Percentiles rank a stretch among this genome's conserved stretches.
These are phyloP conservation scores for Drosophila mulleri DNA, from an alignment of 2,888 invertebrate genomes.

Conservation along the genomic window DNA sequence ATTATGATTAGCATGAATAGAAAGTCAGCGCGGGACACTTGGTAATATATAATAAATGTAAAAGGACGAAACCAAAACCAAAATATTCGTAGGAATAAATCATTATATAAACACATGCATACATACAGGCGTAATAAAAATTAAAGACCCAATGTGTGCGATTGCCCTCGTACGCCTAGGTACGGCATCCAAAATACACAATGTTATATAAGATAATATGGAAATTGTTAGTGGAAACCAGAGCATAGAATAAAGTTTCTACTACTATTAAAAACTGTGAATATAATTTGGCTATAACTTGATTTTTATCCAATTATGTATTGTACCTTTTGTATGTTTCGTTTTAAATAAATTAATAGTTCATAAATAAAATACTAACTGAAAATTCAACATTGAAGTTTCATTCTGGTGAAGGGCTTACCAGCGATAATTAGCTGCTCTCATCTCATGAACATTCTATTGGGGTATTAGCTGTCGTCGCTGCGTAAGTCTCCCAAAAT, in stretches of 20 bases:
- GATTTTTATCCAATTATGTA: slow-evolving; percentile 54
- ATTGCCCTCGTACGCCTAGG: slow-evolving; percentile 24
- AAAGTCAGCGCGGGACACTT: slow-evolving; percentile 22
- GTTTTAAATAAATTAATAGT: slow-evolving; percentile 52
- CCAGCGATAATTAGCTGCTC: neutral
- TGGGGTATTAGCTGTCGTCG: neutral
- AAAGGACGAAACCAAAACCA: neutral
- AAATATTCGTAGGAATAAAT: slow-evolving; percentile 34
- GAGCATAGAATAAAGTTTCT: slow-evolving; percentile 47
- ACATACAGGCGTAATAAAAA: slow-evolving; percentile 36
- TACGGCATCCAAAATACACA: slow-evolving; percentile 26
- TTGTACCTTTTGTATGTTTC: slow-evolving; percentile 63
- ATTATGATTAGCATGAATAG: slow-evolving; percentile 35
- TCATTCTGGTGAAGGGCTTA: neutral
- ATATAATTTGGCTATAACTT: slow-evolving; percentile 53
- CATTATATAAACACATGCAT: slow-evolving; percentile 33
- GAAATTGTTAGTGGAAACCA: slow-evolving; percentile 35
- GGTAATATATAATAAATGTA: slow-evolving; percentile 10
- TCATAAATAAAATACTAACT: slow-evolving; percentile 52
- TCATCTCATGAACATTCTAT: neutral
- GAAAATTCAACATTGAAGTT: slow-evolving; percentile 16
- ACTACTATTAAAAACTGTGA: slow-evolving; percentile 54
- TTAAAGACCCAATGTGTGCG: slow-evolving; percentile 29
- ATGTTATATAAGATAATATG: slow-evolving; percentile 30
- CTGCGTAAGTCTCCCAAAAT: slow-evolving; percentile 20